Evolutionary conservation across 2,113 vertebrate species (phyloP).

Genomic region (Cochlearius cochlearius): DNA sequence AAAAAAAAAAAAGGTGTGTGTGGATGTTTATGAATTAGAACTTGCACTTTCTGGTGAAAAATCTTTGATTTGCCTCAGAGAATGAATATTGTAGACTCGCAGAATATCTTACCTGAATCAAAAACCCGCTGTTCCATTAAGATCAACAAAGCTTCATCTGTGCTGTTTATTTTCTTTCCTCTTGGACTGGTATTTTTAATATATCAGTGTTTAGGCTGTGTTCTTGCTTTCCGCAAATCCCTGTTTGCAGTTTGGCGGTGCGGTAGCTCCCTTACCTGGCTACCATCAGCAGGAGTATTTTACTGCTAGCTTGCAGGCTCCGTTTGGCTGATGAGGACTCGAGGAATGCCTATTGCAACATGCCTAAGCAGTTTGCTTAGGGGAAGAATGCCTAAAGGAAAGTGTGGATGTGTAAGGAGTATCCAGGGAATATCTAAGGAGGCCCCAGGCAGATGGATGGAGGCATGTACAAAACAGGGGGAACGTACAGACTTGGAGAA

Average conservation of each 20-base stretch:
- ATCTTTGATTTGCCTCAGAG: background rate
- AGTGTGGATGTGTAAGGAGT: background rate
- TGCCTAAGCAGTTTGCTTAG: background rate
- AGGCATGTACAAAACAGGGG: background rate
- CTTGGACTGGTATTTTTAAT: background rate
- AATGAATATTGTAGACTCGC: background rate
- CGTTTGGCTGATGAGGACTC: background rate
- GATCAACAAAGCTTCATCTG: background rate
- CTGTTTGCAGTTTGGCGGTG: background rate
- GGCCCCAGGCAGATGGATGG: background rate
- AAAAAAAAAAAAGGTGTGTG: accelerated
- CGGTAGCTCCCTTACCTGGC: background rate
- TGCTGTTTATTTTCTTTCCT: background rate
- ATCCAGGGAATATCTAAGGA: background rate
- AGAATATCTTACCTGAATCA: background rate
- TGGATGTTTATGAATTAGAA: background rate
- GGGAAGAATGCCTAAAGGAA: background rate
- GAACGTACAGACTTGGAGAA: background rate
- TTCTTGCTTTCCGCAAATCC: background rate
- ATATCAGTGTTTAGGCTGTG: background rate
- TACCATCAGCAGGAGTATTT: background rate
- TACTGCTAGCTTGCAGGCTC: background rate
- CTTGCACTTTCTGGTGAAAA: background rate
- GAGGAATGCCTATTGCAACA: background rate
- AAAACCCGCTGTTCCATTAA: background rate